Evolutionary conservation across 2,888 invertebrate genomes (phyloP).

Genomic region (Syritta pipiens): DNA sequence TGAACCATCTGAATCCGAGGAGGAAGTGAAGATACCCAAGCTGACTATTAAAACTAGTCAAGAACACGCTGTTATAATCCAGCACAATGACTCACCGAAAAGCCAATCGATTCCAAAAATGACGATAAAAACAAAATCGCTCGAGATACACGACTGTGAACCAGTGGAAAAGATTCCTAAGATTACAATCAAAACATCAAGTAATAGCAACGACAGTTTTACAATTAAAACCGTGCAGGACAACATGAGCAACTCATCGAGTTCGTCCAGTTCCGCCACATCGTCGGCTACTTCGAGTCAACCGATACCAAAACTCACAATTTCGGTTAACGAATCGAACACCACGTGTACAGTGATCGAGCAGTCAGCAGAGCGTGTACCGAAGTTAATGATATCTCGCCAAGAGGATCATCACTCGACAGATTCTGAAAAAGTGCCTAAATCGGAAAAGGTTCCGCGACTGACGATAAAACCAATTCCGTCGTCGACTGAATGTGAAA

Average conservation of each 20-base stretch:
- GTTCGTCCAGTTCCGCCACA: constrained; percentile 8
- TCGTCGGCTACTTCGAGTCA: constrained; percentile 30
- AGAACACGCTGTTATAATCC: constrained; percentile 80
- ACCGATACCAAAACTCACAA: constrained; percentile 80
- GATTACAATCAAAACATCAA: constrained; percentile 77
- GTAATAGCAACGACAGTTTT: constrained; percentile 61
- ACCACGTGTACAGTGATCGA: constrained; percentile 65
- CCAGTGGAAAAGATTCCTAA: constrained; percentile 78
- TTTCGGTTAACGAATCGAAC: constrained; percentile 77
- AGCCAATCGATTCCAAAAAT: constrained; percentile 78
- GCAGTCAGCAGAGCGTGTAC: constrained; percentile 72
- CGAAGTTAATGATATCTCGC: constrained; percentile 77
- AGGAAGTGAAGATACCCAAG: constrained; percentile 77
- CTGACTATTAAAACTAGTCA: constrained; percentile 79
- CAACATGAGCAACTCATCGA: constrained; percentile 23
- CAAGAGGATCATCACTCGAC: constrained; percentile 72
- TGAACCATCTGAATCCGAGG: constrained; percentile 28
- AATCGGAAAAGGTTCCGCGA: constrained; percentile 81
- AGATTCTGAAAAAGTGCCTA: constrained; percentile 75
- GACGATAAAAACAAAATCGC: constrained; percentile 77
- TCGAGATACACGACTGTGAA: constrained; percentile 72
- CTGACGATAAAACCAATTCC: constrained; percentile 80
- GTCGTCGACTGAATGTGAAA: constrained; percentile 79
- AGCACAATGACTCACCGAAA: constrained; percentile 73
- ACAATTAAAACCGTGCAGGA: constrained; percentile 56